Evolutionary conservation across 2,888 invertebrate genomes (phyloP), one percentile per base, ranked within the genome.

Genomic region (Euclidia mi): DNA sequence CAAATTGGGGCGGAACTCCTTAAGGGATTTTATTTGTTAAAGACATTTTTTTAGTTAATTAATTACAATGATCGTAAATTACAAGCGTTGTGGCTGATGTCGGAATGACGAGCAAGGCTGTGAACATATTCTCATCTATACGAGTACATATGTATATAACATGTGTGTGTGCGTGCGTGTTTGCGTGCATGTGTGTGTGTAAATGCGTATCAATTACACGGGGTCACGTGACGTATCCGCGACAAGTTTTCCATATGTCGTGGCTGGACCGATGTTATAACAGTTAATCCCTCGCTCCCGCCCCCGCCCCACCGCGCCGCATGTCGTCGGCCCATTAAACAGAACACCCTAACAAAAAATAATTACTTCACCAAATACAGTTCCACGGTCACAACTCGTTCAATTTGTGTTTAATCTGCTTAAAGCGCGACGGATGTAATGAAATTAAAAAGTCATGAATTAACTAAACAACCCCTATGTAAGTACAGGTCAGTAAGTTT

Each of bases 281-380:
- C 76, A 76, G 69, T 79, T 75, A 78, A 78, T 81, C 59, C 71
- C 63, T 55, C 65, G 48, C 59, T 63, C 71, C 55, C 55, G 35
- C 52, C 63, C 68, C 57, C 56, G 60, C 66, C 57, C 51, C 63
- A 65, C 71, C 76, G 71, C 62, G 73, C 90, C 92, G 89, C 83
- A 92, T 91, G 92, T 90, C 89, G 83, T 67, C 87, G 79, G 81
- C 80, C 87, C 88, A 87, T 91, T 89, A 90, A 88, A 89, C 74
- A 74, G 81, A 81, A 84, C 85, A 82, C 87, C 86, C 90, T 82
- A 85, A 90, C 90, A 91, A 92, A 92, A 92, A 91, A 89, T 93
- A 91, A 93, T 92, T 89, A 89, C 90, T 91, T 82, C 81, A 88
- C 90, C 92, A 92, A 85, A 85, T 83, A 84, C 79, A 63, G 64